Evolutionary conservation across 2,888 invertebrate species (phyloP).

Genomic region (Pherbina coryleti): DNA sequence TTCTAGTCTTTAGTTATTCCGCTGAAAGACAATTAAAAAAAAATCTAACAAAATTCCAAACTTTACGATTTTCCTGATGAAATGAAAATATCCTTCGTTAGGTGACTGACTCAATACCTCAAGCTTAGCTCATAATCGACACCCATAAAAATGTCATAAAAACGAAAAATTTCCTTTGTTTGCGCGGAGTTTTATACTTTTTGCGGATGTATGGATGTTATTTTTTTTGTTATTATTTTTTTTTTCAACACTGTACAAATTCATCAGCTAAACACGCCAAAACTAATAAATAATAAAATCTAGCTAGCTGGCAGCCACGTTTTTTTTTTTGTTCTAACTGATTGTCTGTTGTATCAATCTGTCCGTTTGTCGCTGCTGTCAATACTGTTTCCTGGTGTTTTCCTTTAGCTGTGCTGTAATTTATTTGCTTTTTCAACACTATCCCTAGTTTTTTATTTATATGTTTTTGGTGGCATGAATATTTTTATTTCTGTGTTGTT

Average conservation of each 20-base stretch:
- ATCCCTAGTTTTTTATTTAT: background rate
- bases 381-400: conserved; percentile 13
- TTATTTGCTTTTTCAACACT: background rate
- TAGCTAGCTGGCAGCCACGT: background rate
- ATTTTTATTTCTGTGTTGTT: background rate
- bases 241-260: background rate
- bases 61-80: too few relatives aligned
- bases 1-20: too few relatives aligned
- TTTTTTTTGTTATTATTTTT: too few relatives aligned
- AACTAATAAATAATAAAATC: conserved; percentile 8
- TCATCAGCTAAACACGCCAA: background rate
- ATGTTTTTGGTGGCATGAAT: background rate
- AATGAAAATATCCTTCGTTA: too few relatives aligned
- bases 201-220: too few relatives aligned
- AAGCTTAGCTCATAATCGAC: too few relatives aligned
- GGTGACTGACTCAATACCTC: too few relatives aligned
- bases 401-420: background rate
- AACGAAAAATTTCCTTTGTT: too few relatives aligned
- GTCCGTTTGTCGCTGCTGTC: background rate
- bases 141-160: too few relatives aligned
- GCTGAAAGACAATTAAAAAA: too few relatives aligned
- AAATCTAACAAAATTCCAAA: too few relatives aligned
- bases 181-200: too few relatives aligned
- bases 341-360: background rate
- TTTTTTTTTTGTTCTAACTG: background rate